Conservation (phyloP, 2,113 vertebrate species). For the Triplophysa rosa region DNA sequence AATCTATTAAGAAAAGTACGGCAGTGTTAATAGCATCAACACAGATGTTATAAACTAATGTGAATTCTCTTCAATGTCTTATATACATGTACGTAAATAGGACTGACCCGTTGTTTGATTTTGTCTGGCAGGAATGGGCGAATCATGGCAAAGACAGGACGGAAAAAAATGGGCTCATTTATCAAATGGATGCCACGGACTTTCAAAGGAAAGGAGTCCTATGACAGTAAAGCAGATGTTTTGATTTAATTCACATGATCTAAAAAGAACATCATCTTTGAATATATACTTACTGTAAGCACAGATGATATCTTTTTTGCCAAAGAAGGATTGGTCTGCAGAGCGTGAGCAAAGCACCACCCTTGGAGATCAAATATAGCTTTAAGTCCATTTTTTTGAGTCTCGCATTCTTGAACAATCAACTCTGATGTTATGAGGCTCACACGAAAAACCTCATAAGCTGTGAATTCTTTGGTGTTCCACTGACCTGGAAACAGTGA, state of each 20-base stretch:
- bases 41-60: neutral
- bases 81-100: neutral
- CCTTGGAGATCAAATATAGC: constrained; percentile 90
- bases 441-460: constrained; percentile 88
- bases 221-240: constrained; percentile 22
- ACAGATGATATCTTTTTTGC: constrained; percentile 88
- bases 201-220: constrained; percentile 96
- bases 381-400: constrained; percentile 87
- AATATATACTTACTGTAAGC: constrained; percentile 77
- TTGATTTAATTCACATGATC: neutral
- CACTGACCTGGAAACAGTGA: constrained; percentile 77
- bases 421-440: constrained; percentile 95
- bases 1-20: constrained; percentile 74
- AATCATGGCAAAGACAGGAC: constrained; percentile 86
- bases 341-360: constrained; percentile 86
- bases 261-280: neutral
- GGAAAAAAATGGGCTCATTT: constrained; percentile 90
- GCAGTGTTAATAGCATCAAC: neutral
- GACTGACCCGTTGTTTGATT: constrained; percentile 86
- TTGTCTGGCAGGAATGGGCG: constrained; percentile 92
- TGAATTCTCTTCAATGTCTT: neutral
- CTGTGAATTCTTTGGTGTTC: constrained; percentile 87
- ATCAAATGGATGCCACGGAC: constrained; percentile 93
- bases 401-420: constrained; percentile 84
- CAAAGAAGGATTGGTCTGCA: constrained; percentile 87